Evolutionary conservation across 2,797 vertebrate genomes (phyloP), one percentile per base, ranked within the genome.

Genomic region (Hydrocynus forskahlii): DNA sequence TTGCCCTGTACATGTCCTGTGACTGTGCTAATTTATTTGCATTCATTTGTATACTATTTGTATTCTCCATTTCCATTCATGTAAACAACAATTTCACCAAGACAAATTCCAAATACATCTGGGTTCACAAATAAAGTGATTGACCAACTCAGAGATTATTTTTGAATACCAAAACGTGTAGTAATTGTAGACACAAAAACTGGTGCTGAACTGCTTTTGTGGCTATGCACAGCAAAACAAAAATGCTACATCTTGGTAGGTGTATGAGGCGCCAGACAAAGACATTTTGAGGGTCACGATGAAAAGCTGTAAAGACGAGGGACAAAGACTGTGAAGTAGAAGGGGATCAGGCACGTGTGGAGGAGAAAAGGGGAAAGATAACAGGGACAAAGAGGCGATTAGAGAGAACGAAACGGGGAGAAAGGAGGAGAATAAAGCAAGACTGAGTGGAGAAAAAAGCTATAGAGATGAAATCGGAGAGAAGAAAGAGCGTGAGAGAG

Each of bases 301-400:
- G 66, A 71, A 48, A 23, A 54, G 70, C 21, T 35, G 17, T 52
- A 19, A 25, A 79, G 59, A n/a, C 68, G 40, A 71, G 4, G 1
- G 48, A 83, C 50, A 76, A 74, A 77, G n/a, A 14, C 45, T 55
- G 48, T 14, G 76, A 70, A 83, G 81, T 29, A 77, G 17, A 48
- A 59, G 43, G 70, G 68, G 68, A 75, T 83, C 59, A 81, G 79
- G 74, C 83, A 82, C 68, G 70, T 66, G 59, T 82, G 77, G 77
- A 81, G 52, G 69, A 84, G 70, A 82, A 78, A 50, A 38, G 25
- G 48, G 68, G 35, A 7, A 81, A 79, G 81, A 87, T 83, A 85
- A 83, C 54, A 80, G 76, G 63, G 55, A 75, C 50, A 77, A 79
- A 71, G 77, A 84, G 71, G 81, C 64, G 81, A 86, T 87, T 85